Evolutionary conservation across 2,797 vertebrate species (phyloP).

Genomic region (Phataginus tetradactyla): DNA sequence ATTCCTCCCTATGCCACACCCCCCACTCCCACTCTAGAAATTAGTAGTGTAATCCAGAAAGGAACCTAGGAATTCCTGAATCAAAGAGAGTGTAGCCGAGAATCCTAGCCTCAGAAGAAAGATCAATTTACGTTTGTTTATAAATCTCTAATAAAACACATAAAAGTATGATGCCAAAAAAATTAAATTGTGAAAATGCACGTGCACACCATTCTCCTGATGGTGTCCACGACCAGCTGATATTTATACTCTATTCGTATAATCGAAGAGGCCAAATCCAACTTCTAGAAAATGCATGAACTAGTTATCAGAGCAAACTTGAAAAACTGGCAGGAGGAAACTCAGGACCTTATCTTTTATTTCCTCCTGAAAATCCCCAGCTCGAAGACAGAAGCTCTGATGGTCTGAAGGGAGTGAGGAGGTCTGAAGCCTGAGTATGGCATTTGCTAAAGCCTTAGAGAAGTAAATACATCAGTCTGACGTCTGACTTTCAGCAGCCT

Average conservation of each 20-base stretch:
- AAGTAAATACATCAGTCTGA: not conserved
- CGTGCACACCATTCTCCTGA: not conserved
- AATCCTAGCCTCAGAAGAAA: conserved; percentile 13
- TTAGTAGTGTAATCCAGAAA: conserved; percentile 37
- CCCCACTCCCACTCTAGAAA: not conserved
- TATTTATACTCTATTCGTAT: not conserved
- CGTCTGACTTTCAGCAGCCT: not conserved
- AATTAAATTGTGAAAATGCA: not conserved
- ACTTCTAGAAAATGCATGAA: not conserved
- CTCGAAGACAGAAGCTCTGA: not conserved
- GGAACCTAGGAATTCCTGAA: not conserved
- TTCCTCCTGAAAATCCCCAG: not conserved
- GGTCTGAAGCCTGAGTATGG: not conserved
- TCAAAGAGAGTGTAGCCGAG: not conserved
- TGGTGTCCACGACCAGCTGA: not conserved
- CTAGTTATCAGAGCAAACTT: not conserved
- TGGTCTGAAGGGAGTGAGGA: not conserved
- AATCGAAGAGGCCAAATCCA: not conserved
- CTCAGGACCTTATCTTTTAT: not conserved
- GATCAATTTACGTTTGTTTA: not conserved
- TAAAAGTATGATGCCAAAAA: not conserved
- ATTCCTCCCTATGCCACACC: not conserved
- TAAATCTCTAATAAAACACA: not conserved
- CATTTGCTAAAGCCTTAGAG: conserved; percentile 10
- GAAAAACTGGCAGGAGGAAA: not conserved